phyloP scores from a whole-genome alignment of 2,888 invertebrate species.

The Drosophila atroscutellata region DNA sequence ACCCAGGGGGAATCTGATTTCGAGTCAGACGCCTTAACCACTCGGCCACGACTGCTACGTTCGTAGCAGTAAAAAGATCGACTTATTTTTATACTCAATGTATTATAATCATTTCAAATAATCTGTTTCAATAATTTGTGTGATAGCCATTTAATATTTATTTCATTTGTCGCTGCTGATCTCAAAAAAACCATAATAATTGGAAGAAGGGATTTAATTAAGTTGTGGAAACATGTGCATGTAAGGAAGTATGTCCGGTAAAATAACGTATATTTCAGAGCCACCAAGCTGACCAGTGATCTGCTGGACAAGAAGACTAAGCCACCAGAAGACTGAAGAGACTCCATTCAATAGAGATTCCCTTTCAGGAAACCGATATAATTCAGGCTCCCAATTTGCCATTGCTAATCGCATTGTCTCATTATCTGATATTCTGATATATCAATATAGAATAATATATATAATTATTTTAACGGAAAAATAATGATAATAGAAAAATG shows the following conservation, averaged over 20 bases:
- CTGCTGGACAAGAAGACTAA: too few species aligned
- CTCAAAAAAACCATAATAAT: too few species aligned
- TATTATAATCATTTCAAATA: too few species aligned
- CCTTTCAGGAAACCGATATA: background rate
- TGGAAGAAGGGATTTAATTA: too few species aligned
- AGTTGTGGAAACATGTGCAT: too few species aligned
- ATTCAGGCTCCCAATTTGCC: background rate
- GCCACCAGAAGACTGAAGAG: background rate
- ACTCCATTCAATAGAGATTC: background rate
- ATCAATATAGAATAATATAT: background rate
- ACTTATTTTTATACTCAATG: too few species aligned
- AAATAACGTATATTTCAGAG: background rate
- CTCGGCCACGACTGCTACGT: constrained; percentile 85
- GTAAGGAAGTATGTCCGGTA: too few species aligned
- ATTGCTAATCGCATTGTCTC: background rate
- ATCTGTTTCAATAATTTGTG: too few species aligned
- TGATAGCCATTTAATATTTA: too few species aligned
- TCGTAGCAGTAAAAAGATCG: too few species aligned
- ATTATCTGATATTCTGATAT: background rate
- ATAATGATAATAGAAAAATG: background rate
- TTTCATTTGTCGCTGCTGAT: too few species aligned
- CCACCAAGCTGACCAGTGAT: background rate
- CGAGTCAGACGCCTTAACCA: constrained; percentile 86
- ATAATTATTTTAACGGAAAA: background rate
- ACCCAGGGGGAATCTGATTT: constrained; percentile 86